These are phyloP conservation scores for Molanna angustata DNA, from an alignment of 2,888 invertebrate species.

Conservation along the genomic window DNA sequence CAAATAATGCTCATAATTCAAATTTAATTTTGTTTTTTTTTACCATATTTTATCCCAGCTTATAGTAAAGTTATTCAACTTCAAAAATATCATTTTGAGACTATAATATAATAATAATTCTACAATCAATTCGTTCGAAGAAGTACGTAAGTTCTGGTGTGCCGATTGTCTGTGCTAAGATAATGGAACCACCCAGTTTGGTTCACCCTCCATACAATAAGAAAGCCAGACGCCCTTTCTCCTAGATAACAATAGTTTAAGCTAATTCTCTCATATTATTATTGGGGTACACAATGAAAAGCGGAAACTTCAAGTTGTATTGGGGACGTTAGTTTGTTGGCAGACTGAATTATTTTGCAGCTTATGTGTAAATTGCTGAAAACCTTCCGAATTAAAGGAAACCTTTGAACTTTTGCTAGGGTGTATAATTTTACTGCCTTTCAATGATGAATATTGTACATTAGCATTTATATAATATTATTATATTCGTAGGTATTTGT, in stretches of 20 bases:
- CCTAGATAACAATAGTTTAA: conserved; percentile 25
- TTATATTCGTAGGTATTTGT: no score
- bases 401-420: conserved; percentile 2
- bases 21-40: no score
- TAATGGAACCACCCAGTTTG: conserved; percentile 18
- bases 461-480: no score
- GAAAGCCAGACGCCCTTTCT: conserved; percentile 17
- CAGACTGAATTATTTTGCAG: conserved; percentile 3
- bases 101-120: no score
- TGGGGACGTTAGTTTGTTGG: conserved; percentile 14
- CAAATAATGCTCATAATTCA: no score
- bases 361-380: neutral
- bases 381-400: neutral
- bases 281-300: conserved; percentile 16
- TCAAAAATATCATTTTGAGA: no score
- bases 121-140: no score
- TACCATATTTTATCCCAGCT: no score
- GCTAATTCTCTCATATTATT: conserved; percentile 22
- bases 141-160: no score
- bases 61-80: no score
- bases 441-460: no score
- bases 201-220: conserved; percentile 6
- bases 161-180: conserved; percentile 4
- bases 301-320: conserved; percentile 22
- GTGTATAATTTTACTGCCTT: no score